Base-by-base conservation (phyloP, 2,888 invertebrate species). In the Pemphredon lugubris region DNA sequence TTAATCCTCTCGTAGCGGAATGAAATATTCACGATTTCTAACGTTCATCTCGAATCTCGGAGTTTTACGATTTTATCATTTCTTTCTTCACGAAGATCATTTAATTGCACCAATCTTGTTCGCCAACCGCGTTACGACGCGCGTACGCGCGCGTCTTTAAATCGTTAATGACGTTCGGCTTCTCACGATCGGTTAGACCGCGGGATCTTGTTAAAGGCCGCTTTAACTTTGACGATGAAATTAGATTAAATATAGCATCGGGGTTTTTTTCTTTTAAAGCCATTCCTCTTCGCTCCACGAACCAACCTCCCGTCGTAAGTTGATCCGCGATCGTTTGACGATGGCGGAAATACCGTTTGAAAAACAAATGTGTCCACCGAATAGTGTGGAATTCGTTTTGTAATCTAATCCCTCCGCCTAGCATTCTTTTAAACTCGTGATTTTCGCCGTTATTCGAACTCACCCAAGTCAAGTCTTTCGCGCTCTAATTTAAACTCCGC, bases 401-500 rank as follows among this genome's bases (percentile, higher is more conserved):
- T 68, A 71, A 71, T 61, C 68, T 55, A 68, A 71, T 16, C 34
- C 39, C 30, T n/a, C n/a, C n/a, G n/a, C n/a, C n/a, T n/a, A 9
- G 18, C 39, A 40, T 54, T 63, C 69, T 61, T 71, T 58, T 57
- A 21, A 60, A 54, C 11, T 32, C n/a, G n/a, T 11, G n/a, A 55
- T 34, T 47, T 42, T 13, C 23, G 30, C 26, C 44, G 55, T 68
- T 53, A 61, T 47, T 61, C 68, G 55, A 30, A 68, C 50, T 21
- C 54, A 18, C 39, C 2, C 58, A 20, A 45, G 58, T 58, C 58
- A 58, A 54, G 32, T 50, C 50, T 18, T 23, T 7, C 18, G 34
- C 50, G 32, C 73, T 65, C 77, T 79, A 75, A 81, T 79, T 81
- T 77, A 68, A 67, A 73, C 59, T 50, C 37, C 53, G 23, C 37